A percentile compares a stretch with the other conserved stretches of the same genome.
Evolutionary conservation across 2,113 vertebrate genomes (phyloP).

Genomic region (Chitala chitala): DNA sequence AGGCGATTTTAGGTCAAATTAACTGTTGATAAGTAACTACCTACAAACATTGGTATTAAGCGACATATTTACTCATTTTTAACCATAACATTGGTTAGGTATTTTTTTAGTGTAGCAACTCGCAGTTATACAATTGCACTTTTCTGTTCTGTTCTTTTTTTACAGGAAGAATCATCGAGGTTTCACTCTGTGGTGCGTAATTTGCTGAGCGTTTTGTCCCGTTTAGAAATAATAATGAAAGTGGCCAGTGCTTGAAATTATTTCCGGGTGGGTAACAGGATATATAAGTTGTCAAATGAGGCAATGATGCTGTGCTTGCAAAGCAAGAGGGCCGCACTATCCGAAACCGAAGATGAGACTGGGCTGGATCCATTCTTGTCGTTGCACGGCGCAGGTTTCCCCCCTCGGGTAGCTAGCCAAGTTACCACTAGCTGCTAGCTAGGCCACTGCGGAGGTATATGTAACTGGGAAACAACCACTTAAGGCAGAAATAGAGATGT

Average conservation of each 20-base stretch:
- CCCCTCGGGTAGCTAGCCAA: neutral
- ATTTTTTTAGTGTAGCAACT: constrained; percentile 8
- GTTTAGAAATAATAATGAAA: constrained; percentile 18
- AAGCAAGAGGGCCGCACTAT: constrained; percentile 6
- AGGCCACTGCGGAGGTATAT: constrained; percentile 6
- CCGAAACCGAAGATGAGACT: constrained; percentile 4
- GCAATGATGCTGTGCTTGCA: constrained; percentile 17
- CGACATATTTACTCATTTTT: neutral
- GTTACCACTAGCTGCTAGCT: neutral
- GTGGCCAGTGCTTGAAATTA: constrained; percentile 10
- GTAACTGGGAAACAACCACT: neutral
- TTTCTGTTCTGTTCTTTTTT: constrained; percentile 27
- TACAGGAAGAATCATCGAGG: constrained; percentile 29
- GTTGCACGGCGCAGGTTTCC: neutral
- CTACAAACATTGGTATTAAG: neutral
- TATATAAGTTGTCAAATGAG: constrained; percentile 17
- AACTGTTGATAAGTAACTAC: neutral
- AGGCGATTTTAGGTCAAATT: neutral
- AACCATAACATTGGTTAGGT: neutral
- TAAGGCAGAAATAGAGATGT: neutral
- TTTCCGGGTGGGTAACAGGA: constrained; percentile 25
- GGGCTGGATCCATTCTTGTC: constrained; percentile 1
- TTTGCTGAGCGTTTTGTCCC: constrained; percentile 23
- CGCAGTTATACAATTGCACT: constrained; percentile 14
- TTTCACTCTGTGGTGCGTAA: constrained; percentile 31